A percentile compares a stretch with the other conserved stretches of the same genome.
Evolutionary conservation across 2,797 vertebrate genomes (phyloP).

Genomic region (Pogonophryne albipinna): DNA sequence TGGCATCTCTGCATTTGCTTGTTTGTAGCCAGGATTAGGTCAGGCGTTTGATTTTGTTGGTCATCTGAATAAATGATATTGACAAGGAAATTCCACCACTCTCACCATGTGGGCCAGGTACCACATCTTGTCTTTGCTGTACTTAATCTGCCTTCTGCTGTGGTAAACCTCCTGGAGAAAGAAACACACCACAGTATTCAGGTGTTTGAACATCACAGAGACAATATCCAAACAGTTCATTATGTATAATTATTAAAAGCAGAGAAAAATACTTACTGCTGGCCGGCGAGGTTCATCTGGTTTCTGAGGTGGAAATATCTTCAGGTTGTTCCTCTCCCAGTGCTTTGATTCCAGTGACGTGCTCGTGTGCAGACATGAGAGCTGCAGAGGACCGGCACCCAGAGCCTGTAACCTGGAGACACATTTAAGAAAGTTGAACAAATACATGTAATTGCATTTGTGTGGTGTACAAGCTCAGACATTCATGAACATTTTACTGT

Average conservation of each 20-base stretch:
- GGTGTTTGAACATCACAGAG: neutral
- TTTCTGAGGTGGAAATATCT: conserved; percentile 90
- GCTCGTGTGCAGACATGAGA: conserved; percentile 88
- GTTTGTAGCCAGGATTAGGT: neutral
- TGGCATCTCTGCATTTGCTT: too few species aligned
- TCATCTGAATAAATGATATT: too few species aligned
- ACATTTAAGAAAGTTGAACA: fast-evolving
- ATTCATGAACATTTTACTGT: neutral
- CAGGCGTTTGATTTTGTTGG: neutral
- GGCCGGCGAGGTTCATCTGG: conserved; percentile 90
- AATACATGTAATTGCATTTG: fast-evolving
- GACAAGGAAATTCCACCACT: neutral
- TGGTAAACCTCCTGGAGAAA: conserved; percentile 91
- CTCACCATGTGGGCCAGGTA: conserved; percentile 97
- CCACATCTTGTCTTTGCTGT: conserved; percentile 99
- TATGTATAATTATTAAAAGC: too few species aligned
- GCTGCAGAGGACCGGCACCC: conserved; percentile 57
- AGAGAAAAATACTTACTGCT: conserved; percentile 86
- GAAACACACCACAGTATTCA: neutral
- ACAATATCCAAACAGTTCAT: neutral
- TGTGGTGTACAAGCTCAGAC: neutral
- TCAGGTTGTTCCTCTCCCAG: conserved; percentile 92
- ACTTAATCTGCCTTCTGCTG: conserved; percentile 94
- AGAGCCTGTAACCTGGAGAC: conserved; percentile 59
- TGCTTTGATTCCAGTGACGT: conserved; percentile 71